A percentile compares a stretch with the other conserved stretches of the same genome.
phyloP scores from a whole-genome alignment of 2,113 vertebrate species.

The Nestor notabilis region DNA sequence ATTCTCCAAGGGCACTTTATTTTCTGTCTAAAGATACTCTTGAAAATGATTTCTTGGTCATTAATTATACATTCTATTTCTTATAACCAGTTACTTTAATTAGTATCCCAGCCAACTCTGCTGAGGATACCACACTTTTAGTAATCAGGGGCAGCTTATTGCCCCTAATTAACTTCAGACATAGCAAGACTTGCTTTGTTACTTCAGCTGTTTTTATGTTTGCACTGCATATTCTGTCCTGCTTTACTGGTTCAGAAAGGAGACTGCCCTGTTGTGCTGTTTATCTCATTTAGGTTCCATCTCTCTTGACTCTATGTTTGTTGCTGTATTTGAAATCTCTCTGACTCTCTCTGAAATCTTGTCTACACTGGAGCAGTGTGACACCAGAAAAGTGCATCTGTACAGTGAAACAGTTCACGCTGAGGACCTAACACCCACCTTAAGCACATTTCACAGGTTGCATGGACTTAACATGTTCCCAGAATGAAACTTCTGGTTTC shows the following conservation, averaged over 20 bases:
- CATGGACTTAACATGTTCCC: background rate
- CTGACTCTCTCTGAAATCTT: background rate
- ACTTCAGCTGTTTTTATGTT: slow-evolving; percentile 27
- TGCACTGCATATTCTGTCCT: background rate
- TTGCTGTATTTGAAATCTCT: background rate
- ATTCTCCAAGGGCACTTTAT: slow-evolving; percentile 42
- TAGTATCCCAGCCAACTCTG: slow-evolving; percentile 39
- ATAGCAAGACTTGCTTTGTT: slow-evolving; percentile 1
- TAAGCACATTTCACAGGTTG: background rate
- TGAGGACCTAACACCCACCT: background rate
- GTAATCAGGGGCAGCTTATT: slow-evolving; percentile 53
- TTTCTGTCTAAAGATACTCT: slow-evolving; percentile 27
- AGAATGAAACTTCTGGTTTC: background rate
- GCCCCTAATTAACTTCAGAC: slow-evolving; percentile 59
- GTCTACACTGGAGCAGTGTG: background rate
- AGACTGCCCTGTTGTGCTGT: background rate
- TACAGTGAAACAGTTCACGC: background rate
- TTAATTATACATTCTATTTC: slow-evolving; percentile 60
- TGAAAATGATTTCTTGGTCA: slow-evolving; percentile 25
- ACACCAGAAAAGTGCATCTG: background rate
- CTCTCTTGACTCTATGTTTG: background rate
- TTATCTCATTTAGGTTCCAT: background rate
- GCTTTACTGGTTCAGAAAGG: slow-evolving; percentile 7
- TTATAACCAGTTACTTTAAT: slow-evolving; percentile 54
- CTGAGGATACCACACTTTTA: slow-evolving; percentile 22